phyloP scores from a whole-genome alignment of 2,113 vertebrate genomes.

The Hippocampus mohnikei region DNA sequence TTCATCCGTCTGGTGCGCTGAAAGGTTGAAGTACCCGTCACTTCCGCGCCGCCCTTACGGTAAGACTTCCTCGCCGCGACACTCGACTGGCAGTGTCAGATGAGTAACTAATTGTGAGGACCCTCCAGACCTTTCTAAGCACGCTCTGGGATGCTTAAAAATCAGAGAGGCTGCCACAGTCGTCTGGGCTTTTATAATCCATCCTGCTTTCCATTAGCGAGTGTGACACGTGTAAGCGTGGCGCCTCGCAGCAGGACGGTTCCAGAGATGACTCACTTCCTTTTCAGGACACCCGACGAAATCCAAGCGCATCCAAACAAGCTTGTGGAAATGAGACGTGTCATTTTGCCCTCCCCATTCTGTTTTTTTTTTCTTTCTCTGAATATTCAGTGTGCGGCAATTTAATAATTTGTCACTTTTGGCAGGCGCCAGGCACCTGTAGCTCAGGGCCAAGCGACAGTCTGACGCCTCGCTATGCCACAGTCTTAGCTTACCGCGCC shows the following conservation, averaged over 20 bases:
- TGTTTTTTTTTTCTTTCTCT: constrained; percentile 19
- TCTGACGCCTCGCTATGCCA: constrained; percentile 47
- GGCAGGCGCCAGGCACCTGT: constrained; percentile 51
- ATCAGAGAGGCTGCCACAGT: constrained; percentile 14
- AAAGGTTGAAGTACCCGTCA: constrained; percentile 49
- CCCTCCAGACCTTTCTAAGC: constrained; percentile 30
- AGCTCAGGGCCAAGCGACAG: constrained; percentile 60
- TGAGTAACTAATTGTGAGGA: constrained; percentile 42
- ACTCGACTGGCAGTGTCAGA: constrained; percentile 51
- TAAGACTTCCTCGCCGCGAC: constrained; percentile 41
- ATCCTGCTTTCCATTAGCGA: constrained; percentile 22
- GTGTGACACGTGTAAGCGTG: constrained; percentile 15
- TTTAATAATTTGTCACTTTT: constrained; percentile 61
- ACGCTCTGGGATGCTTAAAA: constrained; percentile 13
- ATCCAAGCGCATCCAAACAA: constrained; percentile 31
- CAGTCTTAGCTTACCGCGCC: constrained; percentile 21
- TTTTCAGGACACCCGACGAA: constrained; percentile 12
- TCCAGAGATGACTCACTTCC: constrained; percentile 34
- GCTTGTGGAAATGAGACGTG: constrained; percentile 35
- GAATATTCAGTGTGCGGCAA: constrained; percentile 45
- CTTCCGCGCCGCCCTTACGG: constrained; percentile 42
- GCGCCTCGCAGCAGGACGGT: constrained; percentile 8
- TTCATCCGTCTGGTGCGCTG: constrained; percentile 33
- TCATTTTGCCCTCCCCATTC: constrained; percentile 28
- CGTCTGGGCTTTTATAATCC: constrained; percentile 19